Base-by-base conservation (phyloP, 53 echinoderm and acorn worm species). In the Henricia sp. region DNA sequence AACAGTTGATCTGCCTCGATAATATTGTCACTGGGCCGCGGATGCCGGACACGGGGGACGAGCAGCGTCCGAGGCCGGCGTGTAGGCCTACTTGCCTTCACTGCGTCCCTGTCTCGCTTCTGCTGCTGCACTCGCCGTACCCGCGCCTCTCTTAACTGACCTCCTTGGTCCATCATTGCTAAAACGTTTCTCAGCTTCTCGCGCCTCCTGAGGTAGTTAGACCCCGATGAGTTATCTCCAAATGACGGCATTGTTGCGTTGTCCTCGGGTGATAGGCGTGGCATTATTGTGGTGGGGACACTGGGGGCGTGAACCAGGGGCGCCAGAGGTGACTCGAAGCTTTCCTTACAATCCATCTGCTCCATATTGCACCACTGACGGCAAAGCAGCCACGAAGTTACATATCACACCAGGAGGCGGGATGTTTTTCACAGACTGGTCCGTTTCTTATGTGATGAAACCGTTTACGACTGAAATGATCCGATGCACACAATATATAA, bases 91-190 rank as follows among this genome's bases (percentile, higher is more conserved):
- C 17, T 0, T 53, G 43, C n/a, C 24, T 36, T 67, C 37, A 13
- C 59, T 50, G 42, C 37, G 4, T 27, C 59, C 13, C 32, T 6
- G 60, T 62, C 37, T 55, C 50, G n/a, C 23, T 50, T 29, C n/a
- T n/a, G n/a, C n/a, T n/a, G n/a, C n/a, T n/a, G n/a, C 19, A 35
- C 5, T 73, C 51, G 10, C 37, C 57, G 36, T 20, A 19, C n/a
- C 27, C 42, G 74, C 42, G 54, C 28, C 20, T 30, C 37, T 29
- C 37, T 62, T n/a, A n/a, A n/a, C 64, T 85, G 48, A 33, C 74
- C 52, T n/a, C 85, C 68, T 26, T 57, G 44, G 59, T 77, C 91
- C 91, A 91, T 91, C 84, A 91, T 70, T 9, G 88, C 72, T 17
- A 91, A 77, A 13, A 84, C 88, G 0, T 68, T 67, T 42, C 91